Conservation (phyloP, 2,797 vertebrate species). For the Sparus aurata region DNA sequence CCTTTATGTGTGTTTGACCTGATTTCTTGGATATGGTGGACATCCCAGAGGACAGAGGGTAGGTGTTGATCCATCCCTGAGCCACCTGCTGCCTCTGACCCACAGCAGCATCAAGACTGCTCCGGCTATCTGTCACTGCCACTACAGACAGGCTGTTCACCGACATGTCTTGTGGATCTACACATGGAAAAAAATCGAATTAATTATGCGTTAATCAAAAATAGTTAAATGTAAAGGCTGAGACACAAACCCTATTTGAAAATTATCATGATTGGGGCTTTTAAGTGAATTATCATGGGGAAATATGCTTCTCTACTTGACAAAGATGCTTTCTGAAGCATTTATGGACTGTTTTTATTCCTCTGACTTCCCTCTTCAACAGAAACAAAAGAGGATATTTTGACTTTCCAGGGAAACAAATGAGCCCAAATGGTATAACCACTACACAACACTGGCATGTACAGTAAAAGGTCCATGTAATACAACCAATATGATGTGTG, state of each 20-base stretch:
- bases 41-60: conserved; percentile 96
- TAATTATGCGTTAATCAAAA: neutral
- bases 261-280: neutral
- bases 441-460: neutral
- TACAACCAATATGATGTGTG: neutral
- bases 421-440: neutral
- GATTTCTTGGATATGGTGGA: conserved; percentile 99
- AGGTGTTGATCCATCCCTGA: conserved; percentile 99
- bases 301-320: neutral
- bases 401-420: neutral
- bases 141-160: conserved; percentile 89
- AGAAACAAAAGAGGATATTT: neutral
- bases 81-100: conserved; percentile 94
- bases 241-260: neutral
- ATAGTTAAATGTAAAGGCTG: neutral
- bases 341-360: too few species aligned
- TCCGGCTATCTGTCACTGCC: conserved; percentile 87
- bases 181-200: conserved; percentile 10
- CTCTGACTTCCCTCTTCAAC: neutral
- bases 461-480: neutral
- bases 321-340: neutral
- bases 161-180: conserved; percentile 94
- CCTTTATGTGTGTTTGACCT: conserved; percentile 78
- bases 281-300: neutral
- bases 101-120: conserved; percentile 91